Evolutionary conservation across 1,140 invertebrate genomes (phyloP), one percentile per base, ranked within the genome.

Genomic region (Sarcophaga bullata): DNA sequence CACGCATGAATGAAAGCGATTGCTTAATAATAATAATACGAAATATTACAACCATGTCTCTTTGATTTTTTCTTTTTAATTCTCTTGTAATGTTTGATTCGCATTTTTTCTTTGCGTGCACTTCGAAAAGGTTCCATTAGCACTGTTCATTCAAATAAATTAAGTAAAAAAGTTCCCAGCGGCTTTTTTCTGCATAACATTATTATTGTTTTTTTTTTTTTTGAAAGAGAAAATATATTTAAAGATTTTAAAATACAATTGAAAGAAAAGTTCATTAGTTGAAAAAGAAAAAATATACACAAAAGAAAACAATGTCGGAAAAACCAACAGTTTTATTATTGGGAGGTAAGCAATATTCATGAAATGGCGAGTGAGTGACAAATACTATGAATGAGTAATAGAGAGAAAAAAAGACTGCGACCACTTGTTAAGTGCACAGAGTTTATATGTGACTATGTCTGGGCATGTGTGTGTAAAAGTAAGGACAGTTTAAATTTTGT

Each of bases 301-400:
- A 50, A 78, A 52, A 17, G 1, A 78, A 78, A 78, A 73, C n/a
- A 73, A 90, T 90, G 88, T 86, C 86, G 84, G 87, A 90, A 75
- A 90, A 90, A 85, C 88, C 88, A 81, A 86, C 84, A 81, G 88
- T 90, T 80, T 84, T 90, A 81, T 86, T 90, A 85, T 86, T 90
- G 83, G 88, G 88, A 85, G 88, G 88, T 90, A 84, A 87, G 88
- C 88, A 7, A 49, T 54, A 15, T 78, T 37, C 25, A 9, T 19
- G 54, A 7, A 62, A 68, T 58, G 62, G 2, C 17, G 62, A 19
- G 19, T 19, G 25, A 19, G 19, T 68, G 62, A 68, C 62, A 68
- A 68, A 68, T 68, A 68, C 62, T 68, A 68, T 19, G 62, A 68
- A 68, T 68, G 62, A 68, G 62, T 68, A 68, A 68, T 68, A 68